Percentiles rank a stretch among this genome's conserved stretches.
These are phyloP conservation scores for Acyrthosiphon pisum DNA, from an alignment of 1,140 invertebrate species.

Conservation along the genomic window DNA sequence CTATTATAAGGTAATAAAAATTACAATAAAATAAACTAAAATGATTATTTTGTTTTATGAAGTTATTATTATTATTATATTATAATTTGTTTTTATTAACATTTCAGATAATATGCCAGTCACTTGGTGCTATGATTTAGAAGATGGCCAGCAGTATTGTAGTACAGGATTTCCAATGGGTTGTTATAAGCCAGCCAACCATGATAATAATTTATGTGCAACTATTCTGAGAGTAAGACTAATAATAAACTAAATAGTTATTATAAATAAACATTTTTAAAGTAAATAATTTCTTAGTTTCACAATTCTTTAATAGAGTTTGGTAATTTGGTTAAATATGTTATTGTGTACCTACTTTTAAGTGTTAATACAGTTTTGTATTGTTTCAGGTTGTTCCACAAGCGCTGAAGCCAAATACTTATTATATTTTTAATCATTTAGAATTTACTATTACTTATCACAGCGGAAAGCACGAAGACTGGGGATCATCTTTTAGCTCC, in stretches of 20 bases:
- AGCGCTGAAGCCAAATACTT: slow-evolving; percentile 62
- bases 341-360: neutral
- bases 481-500: slow-evolving; percentile 77
- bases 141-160: slow-evolving; percentile 82
- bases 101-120: slow-evolving; percentile 91
- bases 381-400: slow-evolving; percentile 15
- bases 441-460: slow-evolving; percentile 93
- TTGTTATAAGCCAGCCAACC: slow-evolving; percentile 69
- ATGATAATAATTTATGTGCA: slow-evolving; percentile 54
- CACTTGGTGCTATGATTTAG: slow-evolving; percentile 90
- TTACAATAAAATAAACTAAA: neutral
- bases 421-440: slow-evolving; percentile 97
- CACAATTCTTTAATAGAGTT: neutral
- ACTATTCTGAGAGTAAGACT: slow-evolving; percentile 56
- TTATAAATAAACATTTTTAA: neutral
- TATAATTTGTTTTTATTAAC: neutral
- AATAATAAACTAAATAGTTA: neutral
- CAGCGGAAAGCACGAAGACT: slow-evolving; percentile 82
- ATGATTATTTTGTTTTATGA: neutral
- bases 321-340: neutral
- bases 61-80: neutral
- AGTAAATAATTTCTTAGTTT: neutral
- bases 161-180: slow-evolving; percentile 97
- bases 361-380: neutral
- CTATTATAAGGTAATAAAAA: neutral